Evolutionary conservation across 1,140 invertebrate species (phyloP).

Genomic region (Mercenaria mercenaria): DNA sequence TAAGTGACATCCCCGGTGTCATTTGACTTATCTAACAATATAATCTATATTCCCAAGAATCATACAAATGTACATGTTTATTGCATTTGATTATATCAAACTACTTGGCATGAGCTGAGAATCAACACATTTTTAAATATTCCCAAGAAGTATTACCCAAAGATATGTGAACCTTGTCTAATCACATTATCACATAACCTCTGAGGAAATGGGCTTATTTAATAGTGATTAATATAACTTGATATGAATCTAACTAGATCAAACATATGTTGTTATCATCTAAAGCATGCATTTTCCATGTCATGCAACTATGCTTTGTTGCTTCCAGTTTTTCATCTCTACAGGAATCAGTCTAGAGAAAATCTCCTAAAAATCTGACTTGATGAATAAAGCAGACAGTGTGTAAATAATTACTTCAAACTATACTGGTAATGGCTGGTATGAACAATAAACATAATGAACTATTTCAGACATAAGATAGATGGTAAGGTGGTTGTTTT

Average conservation of each 20-base stretch:
- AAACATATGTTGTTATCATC: conserved; percentile 19
- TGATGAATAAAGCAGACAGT: neutral
- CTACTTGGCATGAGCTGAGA: too few relatives aligned
- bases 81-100: too few relatives aligned
- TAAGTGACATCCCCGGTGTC: too few relatives aligned
- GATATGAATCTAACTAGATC: conserved; percentile 8
- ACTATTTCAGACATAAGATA: neutral
- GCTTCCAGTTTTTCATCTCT: neutral
- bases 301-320: conserved; percentile 37
- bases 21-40: too few relatives aligned
- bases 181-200: neutral
- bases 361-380: neutral
- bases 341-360: neutral
- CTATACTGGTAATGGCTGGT: neutral
- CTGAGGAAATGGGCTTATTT: neutral
- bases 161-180: too few relatives aligned
- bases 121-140: too few relatives aligned
- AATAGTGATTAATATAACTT: conserved; percentile 5
- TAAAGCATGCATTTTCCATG: neutral
- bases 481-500: neutral
- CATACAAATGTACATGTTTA: too few relatives aligned
- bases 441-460: conserved; percentile 27
- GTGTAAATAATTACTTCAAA: conserved; percentile 4
- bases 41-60: too few relatives aligned
- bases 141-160: too few relatives aligned